These are phyloP conservation scores for Oryzaephilus surinamensis DNA, from an alignment of 1,140 invertebrate genomes.

Conservation along the genomic window DNA sequence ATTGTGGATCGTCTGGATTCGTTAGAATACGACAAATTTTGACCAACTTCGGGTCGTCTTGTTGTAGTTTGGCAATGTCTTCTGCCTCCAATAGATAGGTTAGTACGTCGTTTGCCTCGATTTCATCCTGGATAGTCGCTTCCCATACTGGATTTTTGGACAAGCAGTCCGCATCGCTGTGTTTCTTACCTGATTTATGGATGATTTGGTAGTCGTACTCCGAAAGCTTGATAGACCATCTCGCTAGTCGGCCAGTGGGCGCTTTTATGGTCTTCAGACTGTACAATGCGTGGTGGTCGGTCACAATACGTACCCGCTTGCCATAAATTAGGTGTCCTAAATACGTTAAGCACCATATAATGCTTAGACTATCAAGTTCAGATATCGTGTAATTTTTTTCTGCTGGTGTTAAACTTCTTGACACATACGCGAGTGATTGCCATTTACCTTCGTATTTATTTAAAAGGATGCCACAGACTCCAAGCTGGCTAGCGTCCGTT, in stretches of 20 bases:
- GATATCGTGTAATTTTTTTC: not conserved
- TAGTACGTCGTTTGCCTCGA: conserved; percentile 3
- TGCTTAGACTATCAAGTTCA: not conserved
- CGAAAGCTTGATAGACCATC: conserved; percentile 26
- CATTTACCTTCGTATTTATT: no score
- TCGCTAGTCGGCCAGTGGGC: conserved; percentile 22
- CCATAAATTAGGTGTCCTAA: conserved; percentile 1
- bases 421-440: no score
- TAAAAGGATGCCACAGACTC: no score
- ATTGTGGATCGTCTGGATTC: no score
- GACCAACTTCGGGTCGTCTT: no score
- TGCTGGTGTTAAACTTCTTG: not conserved
- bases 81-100: not conserved
- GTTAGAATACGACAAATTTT: no score
- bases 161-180: conserved; percentile 26
- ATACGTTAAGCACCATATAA: not conserved
- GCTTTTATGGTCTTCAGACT: conserved; percentile 36
- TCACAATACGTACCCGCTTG: conserved; percentile 14
- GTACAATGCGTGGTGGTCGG: conserved; percentile 36
- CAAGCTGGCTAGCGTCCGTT: no score
- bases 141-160: conserved; percentile 18
- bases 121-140: not conserved
- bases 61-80: not conserved
- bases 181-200: conserved; percentile 18
- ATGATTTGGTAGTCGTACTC: conserved; percentile 20